Evolutionary conservation across 2,888 invertebrate species (phyloP).

Genomic region (Drosophila phalerata): DNA sequence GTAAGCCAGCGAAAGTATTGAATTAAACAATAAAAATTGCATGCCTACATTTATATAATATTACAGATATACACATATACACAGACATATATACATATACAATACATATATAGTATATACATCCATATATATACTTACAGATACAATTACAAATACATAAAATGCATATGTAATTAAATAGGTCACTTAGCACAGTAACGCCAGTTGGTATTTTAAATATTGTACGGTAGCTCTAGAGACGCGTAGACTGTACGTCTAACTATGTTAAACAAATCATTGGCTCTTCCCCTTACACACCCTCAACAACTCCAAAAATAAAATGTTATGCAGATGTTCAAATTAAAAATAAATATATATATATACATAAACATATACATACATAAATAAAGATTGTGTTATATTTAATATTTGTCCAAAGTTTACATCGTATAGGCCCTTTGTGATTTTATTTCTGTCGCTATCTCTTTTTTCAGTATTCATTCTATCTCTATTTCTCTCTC

Average conservation of each 20-base stretch:
- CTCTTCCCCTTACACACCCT: constrained; percentile 14
- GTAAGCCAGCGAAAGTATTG: constrained; percentile 34
- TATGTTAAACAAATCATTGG: constrained; percentile 40
- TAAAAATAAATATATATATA: constrained; percentile 40
- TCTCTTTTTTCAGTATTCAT: not conserved
- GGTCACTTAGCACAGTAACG: constrained; percentile 23
- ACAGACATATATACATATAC: constrained; percentile 25
- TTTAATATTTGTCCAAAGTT: not conserved
- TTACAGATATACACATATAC: constrained; percentile 7
- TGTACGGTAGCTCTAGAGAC: constrained; percentile 55
- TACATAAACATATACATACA: constrained; percentile 24
- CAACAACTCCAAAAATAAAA: constrained; percentile 9
- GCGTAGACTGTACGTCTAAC: constrained; percentile 40
- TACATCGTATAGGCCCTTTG: not conserved
- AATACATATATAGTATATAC: constrained; percentile 16
- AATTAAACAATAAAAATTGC: constrained; percentile 23
- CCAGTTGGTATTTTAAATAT: constrained; percentile 48
- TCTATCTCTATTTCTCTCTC: not conserved
- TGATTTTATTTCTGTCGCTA: not conserved
- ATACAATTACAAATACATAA: constrained; percentile 23
- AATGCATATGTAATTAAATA: constrained; percentile 25
- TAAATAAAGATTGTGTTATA: constrained; percentile 19
- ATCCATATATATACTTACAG: constrained; percentile 22
- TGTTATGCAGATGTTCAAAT: constrained; percentile 49
- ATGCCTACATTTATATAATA: constrained; percentile 20